Evolutionary conservation across 2,113 vertebrate genomes (phyloP).

Genomic region (Tenrec ecaudatus): DNA sequence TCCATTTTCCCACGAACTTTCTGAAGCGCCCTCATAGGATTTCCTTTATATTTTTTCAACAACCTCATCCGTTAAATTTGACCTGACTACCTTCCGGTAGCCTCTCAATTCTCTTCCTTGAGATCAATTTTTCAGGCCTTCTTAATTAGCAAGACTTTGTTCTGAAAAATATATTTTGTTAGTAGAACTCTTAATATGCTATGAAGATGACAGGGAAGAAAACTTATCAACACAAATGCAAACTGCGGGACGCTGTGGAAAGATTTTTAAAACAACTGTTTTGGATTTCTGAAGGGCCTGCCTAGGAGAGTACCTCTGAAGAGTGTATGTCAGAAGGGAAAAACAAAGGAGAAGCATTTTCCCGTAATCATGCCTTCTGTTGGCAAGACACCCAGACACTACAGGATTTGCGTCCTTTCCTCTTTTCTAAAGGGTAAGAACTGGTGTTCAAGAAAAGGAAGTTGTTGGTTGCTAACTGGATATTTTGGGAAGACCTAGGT

Average conservation of each 20-base stretch:
- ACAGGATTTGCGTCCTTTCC: conserved; percentile 84
- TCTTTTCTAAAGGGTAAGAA: conserved; percentile 76
- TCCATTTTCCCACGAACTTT: too few relatives aligned
- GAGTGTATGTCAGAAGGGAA: not conserved
- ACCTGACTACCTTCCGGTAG: not conserved
- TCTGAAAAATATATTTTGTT: conserved; percentile 6
- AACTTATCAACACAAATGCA: conserved; percentile 36
- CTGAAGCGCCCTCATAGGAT: too few relatives aligned
- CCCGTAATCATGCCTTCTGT: conserved; percentile 72
- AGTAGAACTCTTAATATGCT: not conserved
- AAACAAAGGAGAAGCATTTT: conserved; percentile 71
- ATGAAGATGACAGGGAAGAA: conserved; percentile 5
- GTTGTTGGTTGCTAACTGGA: conserved; percentile 74
- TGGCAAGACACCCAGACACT: conserved; percentile 83
- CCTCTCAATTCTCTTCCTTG: not conserved
- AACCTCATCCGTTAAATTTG: not conserved
- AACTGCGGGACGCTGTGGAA: not conserved
- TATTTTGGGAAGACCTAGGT: conserved; percentile 81
- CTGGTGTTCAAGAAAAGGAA: conserved; percentile 79
- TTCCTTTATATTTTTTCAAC: not conserved
- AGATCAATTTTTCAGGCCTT: not conserved
- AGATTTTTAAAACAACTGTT: not conserved
- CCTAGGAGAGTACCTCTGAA: not conserved
- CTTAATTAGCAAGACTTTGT: not conserved
- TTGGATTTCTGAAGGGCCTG: not conserved